A percentile compares a stretch with the other conserved stretches of the same genome.
Conservation (phyloP, 2,113 vertebrate species). For the Scomber japonicus region DNA sequence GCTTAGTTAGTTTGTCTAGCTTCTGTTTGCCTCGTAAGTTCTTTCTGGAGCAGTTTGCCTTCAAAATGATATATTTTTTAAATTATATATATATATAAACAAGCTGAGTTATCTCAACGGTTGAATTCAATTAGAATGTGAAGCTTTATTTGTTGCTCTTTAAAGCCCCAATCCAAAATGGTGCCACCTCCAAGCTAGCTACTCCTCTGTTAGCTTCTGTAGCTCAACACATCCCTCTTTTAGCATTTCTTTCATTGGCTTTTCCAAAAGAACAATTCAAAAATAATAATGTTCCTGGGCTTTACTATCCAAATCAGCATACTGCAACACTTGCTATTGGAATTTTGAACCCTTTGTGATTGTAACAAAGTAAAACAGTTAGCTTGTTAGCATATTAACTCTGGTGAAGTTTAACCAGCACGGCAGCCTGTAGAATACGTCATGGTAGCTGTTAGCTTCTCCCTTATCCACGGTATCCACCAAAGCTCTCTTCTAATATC, state of each 20-base stretch:
- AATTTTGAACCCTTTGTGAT: background rate
- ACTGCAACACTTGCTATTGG: background rate
- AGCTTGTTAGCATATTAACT: background rate
- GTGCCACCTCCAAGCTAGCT: background rate
- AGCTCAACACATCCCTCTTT: background rate
- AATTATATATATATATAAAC: constrained; percentile 50
- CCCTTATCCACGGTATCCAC: background rate
- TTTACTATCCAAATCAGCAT: background rate
- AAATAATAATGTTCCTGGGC: background rate
- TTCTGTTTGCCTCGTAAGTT: constrained; percentile 70
- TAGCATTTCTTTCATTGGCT: background rate
- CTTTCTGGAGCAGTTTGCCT: constrained; percentile 60
- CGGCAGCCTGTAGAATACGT: too few relatives aligned
- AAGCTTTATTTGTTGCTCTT: constrained; percentile 47
- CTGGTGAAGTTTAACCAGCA: too few relatives aligned
- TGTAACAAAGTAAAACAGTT: background rate
- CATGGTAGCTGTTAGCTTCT: background rate
- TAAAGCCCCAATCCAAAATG: constrained; percentile 54
- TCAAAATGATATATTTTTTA: constrained; percentile 44
- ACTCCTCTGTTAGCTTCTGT: background rate
- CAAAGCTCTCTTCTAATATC: background rate
- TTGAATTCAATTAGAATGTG: constrained; percentile 49
- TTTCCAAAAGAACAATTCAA: background rate
- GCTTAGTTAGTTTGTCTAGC: constrained; percentile 77
- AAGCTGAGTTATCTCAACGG: constrained; percentile 41